Conservation (phyloP, 1,140 invertebrate genomes). For the Apis cerana region DNA sequence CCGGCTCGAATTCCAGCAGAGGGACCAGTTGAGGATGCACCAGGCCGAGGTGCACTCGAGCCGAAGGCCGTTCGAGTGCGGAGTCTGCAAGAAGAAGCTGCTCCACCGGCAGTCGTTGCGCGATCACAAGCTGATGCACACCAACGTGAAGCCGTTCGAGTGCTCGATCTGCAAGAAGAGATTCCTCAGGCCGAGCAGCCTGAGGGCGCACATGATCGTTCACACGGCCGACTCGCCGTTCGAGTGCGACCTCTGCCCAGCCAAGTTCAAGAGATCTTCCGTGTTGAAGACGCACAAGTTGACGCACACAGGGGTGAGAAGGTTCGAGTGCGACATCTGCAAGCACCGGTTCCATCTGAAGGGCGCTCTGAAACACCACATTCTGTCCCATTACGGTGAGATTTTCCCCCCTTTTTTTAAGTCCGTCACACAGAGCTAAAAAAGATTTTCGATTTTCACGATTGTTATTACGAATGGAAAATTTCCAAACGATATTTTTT, state of each 20-base stretch:
- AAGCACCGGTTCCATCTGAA: constrained; percentile 59
- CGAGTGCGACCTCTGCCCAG: constrained; percentile 48
- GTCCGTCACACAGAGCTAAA: too few relatives aligned
- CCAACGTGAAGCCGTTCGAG: constrained; percentile 54
- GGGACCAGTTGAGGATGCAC: constrained; percentile 25
- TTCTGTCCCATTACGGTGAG: constrained; percentile 57
- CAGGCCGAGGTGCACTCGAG: constrained; percentile 6
- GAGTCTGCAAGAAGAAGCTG: constrained; percentile 54
- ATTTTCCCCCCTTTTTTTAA: too few relatives aligned
- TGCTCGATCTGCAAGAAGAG: constrained; percentile 57
- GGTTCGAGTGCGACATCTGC: constrained; percentile 63
- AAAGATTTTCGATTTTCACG: too few relatives aligned
- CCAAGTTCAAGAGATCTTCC: constrained; percentile 58
- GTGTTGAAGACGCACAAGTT: constrained; percentile 59
- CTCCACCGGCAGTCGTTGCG: constrained; percentile 39
- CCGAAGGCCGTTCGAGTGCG: constrained; percentile 40
- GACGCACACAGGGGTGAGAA: constrained; percentile 54
- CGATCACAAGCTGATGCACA: constrained; percentile 53
- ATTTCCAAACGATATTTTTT: too few relatives aligned
- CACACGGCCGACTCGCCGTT: constrained; percentile 56
- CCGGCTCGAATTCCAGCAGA: constrained; percentile 21
- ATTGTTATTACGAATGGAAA: background rate
- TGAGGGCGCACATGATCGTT: constrained; percentile 54
- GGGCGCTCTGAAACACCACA: constrained; percentile 57
- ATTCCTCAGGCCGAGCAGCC: constrained; percentile 48